Evolutionary conservation across 2,797 vertebrate species (phyloP).

Genomic region (Lepilemur ruficaudatus): DNA sequence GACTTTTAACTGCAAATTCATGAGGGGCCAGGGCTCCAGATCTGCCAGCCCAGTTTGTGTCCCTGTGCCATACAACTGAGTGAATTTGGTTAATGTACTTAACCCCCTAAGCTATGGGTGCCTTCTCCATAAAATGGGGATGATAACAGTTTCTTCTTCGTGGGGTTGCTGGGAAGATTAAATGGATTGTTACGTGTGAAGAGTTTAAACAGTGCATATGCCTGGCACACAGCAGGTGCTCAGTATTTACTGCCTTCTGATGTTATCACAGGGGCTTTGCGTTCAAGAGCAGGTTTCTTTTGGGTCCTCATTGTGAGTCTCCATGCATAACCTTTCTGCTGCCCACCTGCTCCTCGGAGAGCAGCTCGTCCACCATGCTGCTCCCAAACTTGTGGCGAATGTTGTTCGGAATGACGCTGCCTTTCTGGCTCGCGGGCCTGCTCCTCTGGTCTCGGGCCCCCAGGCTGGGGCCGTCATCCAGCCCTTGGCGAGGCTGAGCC

Average conservation of each 20-base stretch:
- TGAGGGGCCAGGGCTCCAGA: not conserved
- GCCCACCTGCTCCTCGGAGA: conserved; percentile 79
- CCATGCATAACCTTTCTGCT: not conserved
- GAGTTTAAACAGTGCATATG: not conserved
- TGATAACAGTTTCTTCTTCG: not conserved
- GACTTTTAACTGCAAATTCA: not conserved
- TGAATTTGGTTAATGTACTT: not conserved
- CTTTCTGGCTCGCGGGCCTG: not conserved
- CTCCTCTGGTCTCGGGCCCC: not conserved
- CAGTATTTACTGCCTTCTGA: not conserved
- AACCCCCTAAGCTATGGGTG: not conserved
- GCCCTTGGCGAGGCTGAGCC: not conserved
- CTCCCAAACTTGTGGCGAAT: conserved; percentile 79
- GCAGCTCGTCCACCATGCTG: conserved; percentile 65
- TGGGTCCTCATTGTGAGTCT: not conserved
- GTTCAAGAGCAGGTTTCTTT: not conserved
- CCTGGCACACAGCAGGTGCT: not conserved
- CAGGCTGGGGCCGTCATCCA: accelerated
- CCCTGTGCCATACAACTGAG: not conserved
- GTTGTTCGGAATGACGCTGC: conserved; percentile 57
- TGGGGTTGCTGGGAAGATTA: not conserved
- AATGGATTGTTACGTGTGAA: accelerated
- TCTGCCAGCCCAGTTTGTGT: not conserved
- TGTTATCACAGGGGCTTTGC: not conserved
- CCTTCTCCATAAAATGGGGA: not conserved